Conservation (phyloP, 2,888 invertebrate species). For the Pachymerium ferrugineum region DNA sequence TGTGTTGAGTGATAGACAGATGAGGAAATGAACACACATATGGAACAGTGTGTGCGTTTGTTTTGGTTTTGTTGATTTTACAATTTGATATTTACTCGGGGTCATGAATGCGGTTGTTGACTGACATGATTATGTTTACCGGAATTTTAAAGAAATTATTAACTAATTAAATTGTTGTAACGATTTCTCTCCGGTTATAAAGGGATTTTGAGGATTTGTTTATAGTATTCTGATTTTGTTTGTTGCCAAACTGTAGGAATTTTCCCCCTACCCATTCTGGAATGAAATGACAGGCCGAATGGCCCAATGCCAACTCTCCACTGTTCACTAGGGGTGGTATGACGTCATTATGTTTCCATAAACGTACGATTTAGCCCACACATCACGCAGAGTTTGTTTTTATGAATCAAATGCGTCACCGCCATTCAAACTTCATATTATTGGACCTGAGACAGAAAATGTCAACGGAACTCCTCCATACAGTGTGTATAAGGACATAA, state of each 20-base stretch:
- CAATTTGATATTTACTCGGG: not conserved
- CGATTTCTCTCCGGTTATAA: not conserved
- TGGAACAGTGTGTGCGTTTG: not conserved
- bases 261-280: not conserved
- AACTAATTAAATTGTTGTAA: not conserved
- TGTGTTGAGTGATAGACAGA: not conserved
- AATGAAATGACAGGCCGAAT: not conserved
- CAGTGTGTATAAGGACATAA: too few species aligned
- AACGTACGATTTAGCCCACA: not conserved
- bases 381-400: not conserved
- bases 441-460: too few species aligned
- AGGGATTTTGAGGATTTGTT: not conserved
- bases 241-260: too few species aligned
- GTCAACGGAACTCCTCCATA: too few species aligned
- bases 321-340: not conserved
- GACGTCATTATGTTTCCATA: conserved; percentile 10
- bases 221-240: not conserved
- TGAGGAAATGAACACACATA: not conserved
- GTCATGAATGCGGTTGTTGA: not conserved
- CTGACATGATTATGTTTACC: too few species aligned
- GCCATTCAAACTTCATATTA: not conserved
- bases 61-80: conserved; percentile 10
- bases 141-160: too few species aligned
- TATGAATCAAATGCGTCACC: not conserved
- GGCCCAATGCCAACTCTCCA: not conserved